Evolutionary conservation across 1,140 invertebrate genomes (phyloP), one percentile per base, ranked within the genome.

Genomic region (Ostrea denselamellosa): DNA sequence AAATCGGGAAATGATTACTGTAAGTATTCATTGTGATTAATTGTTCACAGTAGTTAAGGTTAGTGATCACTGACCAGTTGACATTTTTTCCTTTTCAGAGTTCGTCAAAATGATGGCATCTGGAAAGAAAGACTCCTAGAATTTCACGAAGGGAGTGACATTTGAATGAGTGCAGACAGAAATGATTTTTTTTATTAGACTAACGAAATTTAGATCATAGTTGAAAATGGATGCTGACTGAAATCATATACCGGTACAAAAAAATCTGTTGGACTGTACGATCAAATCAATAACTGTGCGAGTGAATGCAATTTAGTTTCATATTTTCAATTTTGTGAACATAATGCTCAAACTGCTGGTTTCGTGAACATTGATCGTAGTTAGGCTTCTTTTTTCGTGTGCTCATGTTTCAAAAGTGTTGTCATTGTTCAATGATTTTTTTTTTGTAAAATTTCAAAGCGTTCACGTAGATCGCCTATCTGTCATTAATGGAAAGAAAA

Each of bases 271-370:
- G 68, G 28, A 34, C 22, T 77, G 14, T 12, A 77, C 25, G 25
- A 14, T 77, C 68, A 25, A 77, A 77, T 77, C 68, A 77, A 77
- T 77, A 77, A 22, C 17, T 77, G 68, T 34, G 68, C 68, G 68
- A 77, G 68, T 77, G 68, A 77, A 77, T 77, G 68, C 25, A 34
- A 77, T 77, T 77, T 77, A 77, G 68, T 77, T 34, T 77, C 68
- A 77, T 77, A 77, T 77, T 77, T 77, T 77, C 28, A 28, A 28
- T 22, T 77, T 77, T 77, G 28, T 28, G 28, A 77, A 77, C 22
- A 77, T 77, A 77, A 25, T 77, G 68, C 68, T 77, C 68, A 77
- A 77, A 77, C 68, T 77, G 68, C 68, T 77, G 68, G 68, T 77
- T 28, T 77, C 22, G 25, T 34, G 28, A 77, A 77, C 22, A 77